Base-by-base conservation (phyloP, 2,113 vertebrate species). In the Coracopsis vasa region DNA sequence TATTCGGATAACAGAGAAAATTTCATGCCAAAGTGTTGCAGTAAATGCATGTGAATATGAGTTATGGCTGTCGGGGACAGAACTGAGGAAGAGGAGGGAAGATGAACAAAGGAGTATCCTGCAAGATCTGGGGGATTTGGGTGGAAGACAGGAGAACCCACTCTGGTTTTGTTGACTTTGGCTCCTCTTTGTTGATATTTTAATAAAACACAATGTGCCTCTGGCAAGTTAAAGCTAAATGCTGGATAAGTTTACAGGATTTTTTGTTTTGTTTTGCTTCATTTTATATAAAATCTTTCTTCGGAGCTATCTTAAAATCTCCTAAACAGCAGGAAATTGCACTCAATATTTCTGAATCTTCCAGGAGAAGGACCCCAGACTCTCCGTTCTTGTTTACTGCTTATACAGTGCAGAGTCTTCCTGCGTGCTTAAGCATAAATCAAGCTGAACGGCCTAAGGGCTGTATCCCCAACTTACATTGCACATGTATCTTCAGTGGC, bases 301-400 rank as follows among this genome's bases (percentile, higher is more conserved):
- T 96, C 83, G 54, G 86, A 90, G 42, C 93, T 69, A 93, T 96
- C 92, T 95, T 89, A 87, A 90, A 92, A 90, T 93, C 85, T 95
- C 72, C 87, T 92, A 82, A 96, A 97, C 28, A 6, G 87, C 94
- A 96, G 95, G 94, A 97, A 97, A 97, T 97, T 97, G 91, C 94
- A 62, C 58, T 91, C 82, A 83, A 45, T 94, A 94, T 96, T 96
- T 95, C 71, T 84, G 60, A 85, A 61, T 94, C 87, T 95, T 96
- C 37, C 53, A 86, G 64, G 51, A 92, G 86, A 78, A 95, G 91
- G 91, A 92, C 91, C 83, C 88, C 83, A 90, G 75, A 93, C 92
- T 64, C 85, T 94, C 54, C 0, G 0, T 92, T 85, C 60, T 82
- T 79, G 24, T 94, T 93, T 93, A 81, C 94, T 96, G 67, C 85